Conservation (phyloP, 2,797 vertebrate species). For the Trichosurus vulpecula region DNA sequence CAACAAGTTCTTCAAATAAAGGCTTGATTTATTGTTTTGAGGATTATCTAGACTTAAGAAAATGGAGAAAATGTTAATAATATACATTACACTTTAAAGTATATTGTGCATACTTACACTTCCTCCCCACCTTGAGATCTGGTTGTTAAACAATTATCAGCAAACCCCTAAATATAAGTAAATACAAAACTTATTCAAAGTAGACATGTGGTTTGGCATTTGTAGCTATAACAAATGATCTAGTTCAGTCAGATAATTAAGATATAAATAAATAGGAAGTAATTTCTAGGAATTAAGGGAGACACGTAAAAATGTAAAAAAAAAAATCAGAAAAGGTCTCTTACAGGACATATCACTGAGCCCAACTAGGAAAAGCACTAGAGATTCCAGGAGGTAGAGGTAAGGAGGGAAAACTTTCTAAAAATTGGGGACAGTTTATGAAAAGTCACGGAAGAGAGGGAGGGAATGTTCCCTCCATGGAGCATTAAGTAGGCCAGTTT, state of each 20-base stretch:
- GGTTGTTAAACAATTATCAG: neutral
- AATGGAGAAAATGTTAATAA: neutral
- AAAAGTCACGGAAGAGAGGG: neutral
- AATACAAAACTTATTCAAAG: neutral
- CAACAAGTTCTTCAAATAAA: neutral
- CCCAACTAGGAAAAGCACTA: too few species aligned
- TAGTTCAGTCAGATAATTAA: neutral
- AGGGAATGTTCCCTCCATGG: neutral
- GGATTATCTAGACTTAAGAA: neutral
- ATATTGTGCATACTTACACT: neutral
- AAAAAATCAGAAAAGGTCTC: neutral
- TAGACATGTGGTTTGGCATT: neutral
- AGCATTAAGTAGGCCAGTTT: neutral
- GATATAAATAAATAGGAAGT: neutral
- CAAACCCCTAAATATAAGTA: too few species aligned
- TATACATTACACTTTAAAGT: neutral
- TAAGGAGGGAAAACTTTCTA: neutral
- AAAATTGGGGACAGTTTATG: neutral
- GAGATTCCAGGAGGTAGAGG: too few species aligned
- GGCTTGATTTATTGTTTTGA: neutral
- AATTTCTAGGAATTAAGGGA: neutral
- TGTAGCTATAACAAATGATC: neutral
- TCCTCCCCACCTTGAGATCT: neutral
- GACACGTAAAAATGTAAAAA: neutral
- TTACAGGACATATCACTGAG: neutral